Conservation (phyloP, 2,113 vertebrate genomes). For the Ia io region DNA sequence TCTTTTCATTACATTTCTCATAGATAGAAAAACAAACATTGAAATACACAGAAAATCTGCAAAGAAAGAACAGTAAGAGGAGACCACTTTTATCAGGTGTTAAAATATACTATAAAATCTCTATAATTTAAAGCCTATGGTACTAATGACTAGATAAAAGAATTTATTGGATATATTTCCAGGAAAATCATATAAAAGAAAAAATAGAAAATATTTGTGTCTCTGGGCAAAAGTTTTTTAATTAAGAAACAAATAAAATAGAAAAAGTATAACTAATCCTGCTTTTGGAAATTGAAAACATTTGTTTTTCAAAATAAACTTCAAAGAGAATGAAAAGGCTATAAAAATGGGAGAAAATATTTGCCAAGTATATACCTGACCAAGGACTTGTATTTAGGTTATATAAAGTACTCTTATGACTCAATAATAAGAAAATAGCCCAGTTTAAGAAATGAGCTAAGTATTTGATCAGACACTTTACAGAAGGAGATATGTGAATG, state of each 20-base stretch:
- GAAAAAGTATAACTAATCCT: not conserved
- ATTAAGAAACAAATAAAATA: not conserved
- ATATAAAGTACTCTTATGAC: not conserved
- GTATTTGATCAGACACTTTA: not conserved
- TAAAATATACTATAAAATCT: not conserved
- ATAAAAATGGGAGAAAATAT: not conserved
- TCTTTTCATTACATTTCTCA: not conserved
- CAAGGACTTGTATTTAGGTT: not conserved
- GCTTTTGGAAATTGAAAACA: not conserved
- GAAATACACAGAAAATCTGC: not conserved
- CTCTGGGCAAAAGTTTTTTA: not conserved
- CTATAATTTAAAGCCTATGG: not conserved
- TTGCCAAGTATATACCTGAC: not conserved
- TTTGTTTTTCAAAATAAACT: not conserved
- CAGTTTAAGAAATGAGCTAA: not conserved
- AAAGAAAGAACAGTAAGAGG: not conserved
- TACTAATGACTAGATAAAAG: not conserved
- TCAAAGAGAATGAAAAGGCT: not conserved
- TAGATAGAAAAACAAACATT: not conserved
- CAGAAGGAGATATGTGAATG: not conserved
- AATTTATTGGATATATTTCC: not conserved
- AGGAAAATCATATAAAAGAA: not conserved
- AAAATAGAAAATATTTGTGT: not conserved
- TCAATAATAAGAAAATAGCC: not conserved
- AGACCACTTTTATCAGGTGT: not conserved